A percentile compares a stretch with the other conserved stretches of the same genome.
Evolutionary conservation across 2,888 invertebrate species (phyloP).

Genomic region (Cataglyphis cursor): DNA sequence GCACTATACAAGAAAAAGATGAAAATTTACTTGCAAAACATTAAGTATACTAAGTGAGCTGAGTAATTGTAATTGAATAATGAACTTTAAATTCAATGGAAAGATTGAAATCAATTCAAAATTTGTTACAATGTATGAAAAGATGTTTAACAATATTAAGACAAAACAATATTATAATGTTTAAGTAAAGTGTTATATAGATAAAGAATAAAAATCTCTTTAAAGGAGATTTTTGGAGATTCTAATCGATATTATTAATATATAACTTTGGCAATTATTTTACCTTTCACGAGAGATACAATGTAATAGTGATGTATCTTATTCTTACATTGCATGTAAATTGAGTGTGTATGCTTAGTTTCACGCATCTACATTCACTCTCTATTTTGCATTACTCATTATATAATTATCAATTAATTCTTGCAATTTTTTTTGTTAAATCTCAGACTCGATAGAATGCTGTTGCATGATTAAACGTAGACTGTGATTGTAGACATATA

Average conservation of each 20-base stretch:
- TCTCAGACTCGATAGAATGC: slow-evolving; percentile 13
- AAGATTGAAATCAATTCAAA: background rate
- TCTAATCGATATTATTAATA: slow-evolving; percentile 60
- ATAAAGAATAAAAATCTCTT: background rate
- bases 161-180: background rate
- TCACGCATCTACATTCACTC: background rate
- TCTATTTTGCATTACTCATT: background rate
- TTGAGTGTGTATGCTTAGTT: background rate
- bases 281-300: slow-evolving; percentile 44
- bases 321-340: slow-evolving; percentile 12
- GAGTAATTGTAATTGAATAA: background rate
- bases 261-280: slow-evolving; percentile 66
- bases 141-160: background rate
- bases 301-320: background rate
- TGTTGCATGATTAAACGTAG: slow-evolving; percentile 32
- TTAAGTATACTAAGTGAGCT: background rate
- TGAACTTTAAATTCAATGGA: background rate
- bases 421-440: slow-evolving; percentile 25
- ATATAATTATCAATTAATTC: slow-evolving; percentile 18
- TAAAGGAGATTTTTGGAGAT: slow-evolving; percentile 58
- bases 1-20: background rate
- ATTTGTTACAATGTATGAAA: background rate
- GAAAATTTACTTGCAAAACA: background rate
- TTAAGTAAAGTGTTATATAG: background rate
- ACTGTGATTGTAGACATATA: slow-evolving; percentile 21